phyloP scores from a whole-genome alignment of 2,797 vertebrate species.

The Pyrocephalus nanus region DNA sequence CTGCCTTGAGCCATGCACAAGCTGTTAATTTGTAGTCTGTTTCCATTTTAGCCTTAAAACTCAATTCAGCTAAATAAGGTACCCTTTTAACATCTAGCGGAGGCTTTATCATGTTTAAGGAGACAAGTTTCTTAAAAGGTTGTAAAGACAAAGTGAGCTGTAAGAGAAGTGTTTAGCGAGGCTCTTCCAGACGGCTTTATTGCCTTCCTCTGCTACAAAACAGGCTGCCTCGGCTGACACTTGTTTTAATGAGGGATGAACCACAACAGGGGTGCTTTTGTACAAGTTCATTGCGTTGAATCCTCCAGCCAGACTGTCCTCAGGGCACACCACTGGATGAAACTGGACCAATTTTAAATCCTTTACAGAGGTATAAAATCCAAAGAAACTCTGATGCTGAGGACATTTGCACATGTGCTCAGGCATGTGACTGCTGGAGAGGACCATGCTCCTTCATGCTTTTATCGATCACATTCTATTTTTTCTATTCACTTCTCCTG shows the following conservation, averaged over 20 bases:
- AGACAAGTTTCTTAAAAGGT: not conserved
- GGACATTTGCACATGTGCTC: not conserved
- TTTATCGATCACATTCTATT: not conserved
- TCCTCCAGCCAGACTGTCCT: not conserved
- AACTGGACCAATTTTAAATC: not conserved
- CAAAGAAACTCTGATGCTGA: not conserved
- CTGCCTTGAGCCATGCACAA: not conserved
- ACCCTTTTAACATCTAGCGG: not conserved
- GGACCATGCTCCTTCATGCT: not conserved
- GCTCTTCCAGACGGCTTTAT: not conserved
- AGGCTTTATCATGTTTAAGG: not conserved
- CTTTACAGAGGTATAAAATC: not conserved
- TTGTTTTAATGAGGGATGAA: not conserved
- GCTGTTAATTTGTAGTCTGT: not conserved
- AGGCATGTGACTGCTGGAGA: not conserved
- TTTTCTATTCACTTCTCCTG: not conserved
- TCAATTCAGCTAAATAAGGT: not conserved
- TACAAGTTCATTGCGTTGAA: not conserved
- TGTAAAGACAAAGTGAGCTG: not conserved
- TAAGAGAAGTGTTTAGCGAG: not conserved
- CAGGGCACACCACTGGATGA: not conserved
- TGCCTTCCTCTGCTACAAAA: not conserved
- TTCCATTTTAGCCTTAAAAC: conserved; percentile 7
- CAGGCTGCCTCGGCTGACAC: not conserved
- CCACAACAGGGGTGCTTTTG: not conserved